A percentile compares a stretch with the other conserved stretches of the same genome.
Evolutionary conservation across 2,888 invertebrate species (phyloP).

Genomic region (Linnaemya vulpina): DNA sequence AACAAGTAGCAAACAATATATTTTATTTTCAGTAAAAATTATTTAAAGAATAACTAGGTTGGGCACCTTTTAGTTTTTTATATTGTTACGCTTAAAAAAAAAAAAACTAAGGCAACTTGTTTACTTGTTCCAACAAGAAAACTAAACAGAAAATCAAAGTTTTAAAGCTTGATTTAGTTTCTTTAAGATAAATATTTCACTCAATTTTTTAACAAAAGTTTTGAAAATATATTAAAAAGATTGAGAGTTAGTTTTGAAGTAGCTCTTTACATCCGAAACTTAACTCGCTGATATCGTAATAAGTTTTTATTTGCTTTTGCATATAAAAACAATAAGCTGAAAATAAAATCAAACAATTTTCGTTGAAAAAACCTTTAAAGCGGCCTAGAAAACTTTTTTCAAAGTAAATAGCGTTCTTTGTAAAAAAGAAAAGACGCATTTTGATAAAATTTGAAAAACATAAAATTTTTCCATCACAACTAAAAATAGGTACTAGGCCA

Average conservation of each 20-base stretch:
- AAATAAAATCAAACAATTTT: slow-evolving; percentile 79
- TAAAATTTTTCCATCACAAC: slow-evolving; percentile 67
- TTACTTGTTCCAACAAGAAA: slow-evolving; percentile 49
- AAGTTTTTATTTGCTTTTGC: slow-evolving; percentile 36
- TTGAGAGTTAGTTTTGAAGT: slow-evolving; percentile 61
- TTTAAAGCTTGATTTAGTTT: slow-evolving; percentile 77
- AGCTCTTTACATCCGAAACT: slow-evolving; percentile 13
- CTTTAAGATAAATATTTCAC: slow-evolving; percentile 64
- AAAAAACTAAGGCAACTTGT: slow-evolving; percentile 67
- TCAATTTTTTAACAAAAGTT: not conserved
- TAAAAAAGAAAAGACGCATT: slow-evolving; percentile 46
- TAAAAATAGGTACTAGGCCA: slow-evolving; percentile 83
- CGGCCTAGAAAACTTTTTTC: slow-evolving; percentile 71
- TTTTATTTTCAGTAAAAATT: slow-evolving; percentile 80
- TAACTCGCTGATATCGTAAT: slow-evolving; percentile 73
- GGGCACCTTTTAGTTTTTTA: slow-evolving; percentile 68
- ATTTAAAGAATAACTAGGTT: slow-evolving; percentile 75
- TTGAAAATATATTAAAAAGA: slow-evolving; percentile 26
- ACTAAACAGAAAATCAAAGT: slow-evolving; percentile 68
- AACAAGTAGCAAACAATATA: slow-evolving; percentile 82
- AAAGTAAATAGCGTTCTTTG: slow-evolving; percentile 52
- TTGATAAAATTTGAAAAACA: slow-evolving; percentile 58
- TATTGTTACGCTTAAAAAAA: not conserved
- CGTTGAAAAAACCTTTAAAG: slow-evolving; percentile 44
- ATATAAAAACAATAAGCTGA: slow-evolving; percentile 75